phyloP scores from a whole-genome alignment of 2,888 invertebrate genomes.

The Mamestra brassicae region DNA sequence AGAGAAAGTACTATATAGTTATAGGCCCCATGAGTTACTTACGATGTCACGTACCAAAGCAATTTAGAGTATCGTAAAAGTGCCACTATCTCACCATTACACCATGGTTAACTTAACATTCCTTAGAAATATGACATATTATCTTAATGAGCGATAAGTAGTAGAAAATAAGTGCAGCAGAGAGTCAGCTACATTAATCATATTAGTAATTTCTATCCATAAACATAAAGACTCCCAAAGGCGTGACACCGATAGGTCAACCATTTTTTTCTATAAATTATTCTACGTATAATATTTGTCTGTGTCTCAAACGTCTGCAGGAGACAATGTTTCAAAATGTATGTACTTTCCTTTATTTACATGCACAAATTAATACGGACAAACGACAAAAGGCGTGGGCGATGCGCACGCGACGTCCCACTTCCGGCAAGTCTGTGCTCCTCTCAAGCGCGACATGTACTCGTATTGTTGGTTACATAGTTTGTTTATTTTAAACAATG shows the following conservation, averaged over 20 bases:
- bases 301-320: background rate
- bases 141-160: conserved; percentile 22
- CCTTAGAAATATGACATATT: conserved; percentile 33
- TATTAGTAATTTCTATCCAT: background rate
- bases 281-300: background rate
- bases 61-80: conserved; percentile 72
- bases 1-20: conserved; percentile 79
- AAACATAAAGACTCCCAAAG: background rate
- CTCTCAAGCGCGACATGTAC: conserved; percentile 75
- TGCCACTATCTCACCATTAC: conserved; percentile 61
- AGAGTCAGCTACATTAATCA: conserved; percentile 13
- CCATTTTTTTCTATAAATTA: background rate
- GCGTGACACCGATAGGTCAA: background rate
- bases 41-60: conserved; percentile 81
- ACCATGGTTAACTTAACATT: conserved; percentile 41
- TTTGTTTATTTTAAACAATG: conserved; percentile 25
- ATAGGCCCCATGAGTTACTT: conserved; percentile 74
- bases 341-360: conserved; percentile 75
- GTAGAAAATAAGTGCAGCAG: conserved; percentile 24
- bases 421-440: conserved; percentile 79
- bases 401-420: conserved; percentile 75
- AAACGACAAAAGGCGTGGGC: conserved; percentile 69
- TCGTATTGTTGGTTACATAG: conserved; percentile 54
- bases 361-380: conserved; percentile 68
- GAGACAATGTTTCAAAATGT: conserved; percentile 27